These are phyloP conservation scores for Atherinosoma microstoma DNA, from an alignment of 2,797 vertebrate species.

Conservation along the genomic window DNA sequence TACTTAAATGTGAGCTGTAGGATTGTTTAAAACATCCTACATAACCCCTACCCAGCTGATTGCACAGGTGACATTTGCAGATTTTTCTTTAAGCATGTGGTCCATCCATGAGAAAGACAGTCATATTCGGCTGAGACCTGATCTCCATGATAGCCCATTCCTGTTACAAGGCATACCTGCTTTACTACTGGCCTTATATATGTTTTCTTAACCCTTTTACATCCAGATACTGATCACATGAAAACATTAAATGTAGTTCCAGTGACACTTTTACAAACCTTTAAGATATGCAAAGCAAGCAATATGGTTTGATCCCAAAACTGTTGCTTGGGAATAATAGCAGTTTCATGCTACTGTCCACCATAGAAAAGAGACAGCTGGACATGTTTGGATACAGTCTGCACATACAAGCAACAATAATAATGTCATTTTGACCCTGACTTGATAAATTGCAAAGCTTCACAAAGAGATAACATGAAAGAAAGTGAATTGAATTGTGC, in stretches of 20 bases:
- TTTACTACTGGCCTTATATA: background rate
- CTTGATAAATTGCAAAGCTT: background rate
- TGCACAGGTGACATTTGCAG: background rate
- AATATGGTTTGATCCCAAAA: background rate
- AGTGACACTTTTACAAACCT: background rate
- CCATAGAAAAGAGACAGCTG: background rate
- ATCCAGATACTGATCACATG: conserved; percentile 11
- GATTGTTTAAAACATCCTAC: background rate
- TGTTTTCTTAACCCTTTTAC: background rate
- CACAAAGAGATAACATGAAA: background rate
- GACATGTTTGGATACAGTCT: background rate
- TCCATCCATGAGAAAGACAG: background rate
- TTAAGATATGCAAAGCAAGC: background rate
- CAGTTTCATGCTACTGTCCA: background rate
- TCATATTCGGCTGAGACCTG: background rate
- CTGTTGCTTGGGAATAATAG: background rate
- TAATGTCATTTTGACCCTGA: background rate
- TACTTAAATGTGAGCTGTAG: background rate
- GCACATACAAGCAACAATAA: background rate
- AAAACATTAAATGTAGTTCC: background rate
- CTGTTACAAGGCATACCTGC: background rate
- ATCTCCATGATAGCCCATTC: conserved; percentile 1
- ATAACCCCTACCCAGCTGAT: too few species aligned
- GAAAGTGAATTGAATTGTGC: background rate
- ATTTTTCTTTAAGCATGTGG: background rate